A percentile compares a stretch with the other conserved stretches of the same genome.
phyloP scores from a whole-genome alignment of 1,140 invertebrate species.

The Temnothorax longispinosus region DNA sequence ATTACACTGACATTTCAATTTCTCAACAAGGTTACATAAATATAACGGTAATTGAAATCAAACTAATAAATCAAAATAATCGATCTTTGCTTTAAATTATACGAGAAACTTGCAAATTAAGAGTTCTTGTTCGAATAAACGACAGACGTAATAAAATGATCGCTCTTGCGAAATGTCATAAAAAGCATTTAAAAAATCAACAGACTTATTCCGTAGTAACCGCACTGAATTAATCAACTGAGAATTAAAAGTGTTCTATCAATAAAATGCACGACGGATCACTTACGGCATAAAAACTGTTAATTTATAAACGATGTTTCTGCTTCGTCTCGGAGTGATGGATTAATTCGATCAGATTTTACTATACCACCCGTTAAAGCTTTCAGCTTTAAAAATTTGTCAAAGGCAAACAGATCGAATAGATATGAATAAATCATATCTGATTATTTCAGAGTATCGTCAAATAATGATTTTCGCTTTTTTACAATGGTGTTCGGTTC shows the following conservation, averaged over 20 bases:
- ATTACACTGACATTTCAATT: background rate
- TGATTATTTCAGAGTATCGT: background rate
- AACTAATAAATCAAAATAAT: slow-evolving; percentile 11
- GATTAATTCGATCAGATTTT: background rate
- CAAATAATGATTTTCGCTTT: background rate
- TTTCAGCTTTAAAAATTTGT: background rate
- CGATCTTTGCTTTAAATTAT: background rate
- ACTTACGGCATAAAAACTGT: background rate
- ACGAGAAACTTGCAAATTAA: background rate
- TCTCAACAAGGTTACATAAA: background rate
- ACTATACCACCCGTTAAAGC: background rate
- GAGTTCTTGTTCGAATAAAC: background rate
- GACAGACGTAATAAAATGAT: background rate
- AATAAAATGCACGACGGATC: background rate
- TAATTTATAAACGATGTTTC: background rate
- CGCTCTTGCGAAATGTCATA: background rate
- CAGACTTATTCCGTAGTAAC: background rate
- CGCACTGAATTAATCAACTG: slow-evolving; percentile 15
- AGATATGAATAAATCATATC: background rate
- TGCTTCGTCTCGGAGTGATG: background rate
- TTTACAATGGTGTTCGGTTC: background rate
- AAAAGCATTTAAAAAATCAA: background rate
- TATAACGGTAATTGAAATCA: background rate
- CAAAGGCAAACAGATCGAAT: background rate
- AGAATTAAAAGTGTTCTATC: background rate